phyloP scores from a whole-genome alignment of 2,113 vertebrate genomes.

The Pagrus major region DNA sequence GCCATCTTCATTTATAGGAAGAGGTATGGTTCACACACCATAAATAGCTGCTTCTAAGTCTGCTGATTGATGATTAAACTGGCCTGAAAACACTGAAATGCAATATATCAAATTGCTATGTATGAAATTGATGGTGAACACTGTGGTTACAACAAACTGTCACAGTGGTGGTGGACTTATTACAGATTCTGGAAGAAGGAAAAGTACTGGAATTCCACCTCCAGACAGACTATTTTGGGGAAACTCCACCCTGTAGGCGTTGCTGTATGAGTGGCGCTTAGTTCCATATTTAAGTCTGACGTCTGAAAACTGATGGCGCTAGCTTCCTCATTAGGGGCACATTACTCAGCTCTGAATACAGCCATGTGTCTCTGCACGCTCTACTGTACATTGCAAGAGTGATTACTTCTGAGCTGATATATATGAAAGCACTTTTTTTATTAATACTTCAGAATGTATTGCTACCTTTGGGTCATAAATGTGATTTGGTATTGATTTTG shows the following conservation, averaged over 20 bases:
- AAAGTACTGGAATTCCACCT: conserved; percentile 60
- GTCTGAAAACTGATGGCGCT: conserved; percentile 13
- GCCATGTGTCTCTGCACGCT: conserved; percentile 41
- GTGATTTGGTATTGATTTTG: conserved; percentile 6
- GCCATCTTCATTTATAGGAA: neutral
- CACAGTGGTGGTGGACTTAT: neutral
- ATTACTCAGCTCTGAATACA: conserved; percentile 58
- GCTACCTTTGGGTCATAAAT: conserved; percentile 28
- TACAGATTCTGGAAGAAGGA: conserved; percentile 19
- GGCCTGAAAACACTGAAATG: neutral
- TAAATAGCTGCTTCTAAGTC: neutral
- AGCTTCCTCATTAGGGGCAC: conserved; percentile 16
- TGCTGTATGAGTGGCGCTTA: conserved; percentile 11
- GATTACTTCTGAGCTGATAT: conserved; percentile 31
- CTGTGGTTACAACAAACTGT: neutral
- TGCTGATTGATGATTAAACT: neutral
- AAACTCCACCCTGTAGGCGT: conserved; percentile 49
- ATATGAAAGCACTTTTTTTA: neutral
- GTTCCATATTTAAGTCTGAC: neutral
- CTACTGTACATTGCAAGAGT: conserved; percentile 19
- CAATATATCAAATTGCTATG: neutral
- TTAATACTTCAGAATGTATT: conserved; percentile 20
- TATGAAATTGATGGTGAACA: neutral
- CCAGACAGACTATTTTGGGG: conserved; percentile 47
- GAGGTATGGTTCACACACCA: neutral